Evolutionary conservation across 2,797 vertebrate species (phyloP), one percentile per base, ranked within the genome.

Genomic region (Saxicola maurus): DNA sequence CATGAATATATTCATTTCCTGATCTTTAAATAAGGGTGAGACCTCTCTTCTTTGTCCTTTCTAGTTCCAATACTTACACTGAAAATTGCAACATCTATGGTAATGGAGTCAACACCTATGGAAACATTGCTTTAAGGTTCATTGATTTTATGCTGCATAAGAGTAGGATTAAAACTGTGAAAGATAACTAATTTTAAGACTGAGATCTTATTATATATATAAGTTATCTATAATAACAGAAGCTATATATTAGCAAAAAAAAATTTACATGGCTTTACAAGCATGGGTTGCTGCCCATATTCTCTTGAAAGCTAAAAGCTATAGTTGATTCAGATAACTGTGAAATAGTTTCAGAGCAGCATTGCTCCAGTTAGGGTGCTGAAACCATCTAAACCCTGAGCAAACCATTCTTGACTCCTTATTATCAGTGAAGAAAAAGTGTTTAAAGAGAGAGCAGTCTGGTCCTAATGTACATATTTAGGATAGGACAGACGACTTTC

Each of bases 261-360:
- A 66, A 37, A 60, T 17, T 64, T 74, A 49, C 8, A n/a, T 13
- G 10, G 74, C 15, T 77, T 25, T 28, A 38, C n/a, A 69, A 73
- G 48, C 3, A 40, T 1, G 1, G 0, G 9, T 60, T 57, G 42
- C 49, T 71, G 10, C 5, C 42, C 27, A 33, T 17, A 23, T 43
- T 56, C 20, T 51, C 11, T 25, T 76, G 52, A 62, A 86, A 90
- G 68, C 23, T 2, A 71, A 82, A 86, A 83, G 5, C 19, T 61
- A 10, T 40, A 66, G 3, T 7, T 75, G 42, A 46, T 28, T 31
- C 24, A 74, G 28, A n/a, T 33, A 76, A 9, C 28, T 43, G 5
- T 74, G 68, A 89, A 80, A 74, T 43, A 53, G 3, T 59, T 84
- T 60, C 69, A 53, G 28, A 14, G 6, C 17, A 23, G 8, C 9